Percentiles rank a stretch among this genome's conserved stretches.
Evolutionary conservation across 1,140 invertebrate species (phyloP).

Genomic region (Parasteatoda tepidariorum): DNA sequence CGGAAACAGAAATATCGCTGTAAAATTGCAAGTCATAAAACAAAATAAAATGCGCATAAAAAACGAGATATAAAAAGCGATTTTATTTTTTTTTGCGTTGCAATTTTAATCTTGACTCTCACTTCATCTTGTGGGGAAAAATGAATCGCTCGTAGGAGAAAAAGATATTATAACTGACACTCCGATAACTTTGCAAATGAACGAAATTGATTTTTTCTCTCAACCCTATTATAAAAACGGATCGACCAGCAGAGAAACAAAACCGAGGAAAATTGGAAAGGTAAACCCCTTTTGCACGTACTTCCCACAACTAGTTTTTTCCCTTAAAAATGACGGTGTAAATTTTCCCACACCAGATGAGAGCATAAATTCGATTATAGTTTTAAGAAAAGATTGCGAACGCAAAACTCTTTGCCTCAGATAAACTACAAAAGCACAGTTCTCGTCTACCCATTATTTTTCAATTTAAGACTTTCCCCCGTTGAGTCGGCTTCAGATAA

Average conservation of each 20-base stretch:
- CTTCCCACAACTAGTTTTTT: too few species aligned
- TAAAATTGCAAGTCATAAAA: too few species aligned
- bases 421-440: constrained; percentile 9
- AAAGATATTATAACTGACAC: constrained; percentile 5
- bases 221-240: constrained; percentile 1
- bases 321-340: constrained; percentile 12
- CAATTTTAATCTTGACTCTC: too few species aligned
- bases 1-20: too few species aligned
- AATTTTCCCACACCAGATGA: constrained; percentile 30
- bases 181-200: constrained; percentile 9
- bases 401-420: neutral
- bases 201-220: neutral
- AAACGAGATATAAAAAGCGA: too few species aligned
- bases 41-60: too few species aligned
- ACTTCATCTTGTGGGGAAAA: too few species aligned
- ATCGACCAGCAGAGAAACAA: neutral
- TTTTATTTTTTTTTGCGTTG: too few species aligned
- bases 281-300: too few species aligned
- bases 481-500: neutral
- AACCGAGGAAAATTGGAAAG: neutral
- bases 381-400: constrained; percentile 14
- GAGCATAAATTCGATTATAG: constrained; percentile 38
- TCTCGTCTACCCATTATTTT: constrained; percentile 49
- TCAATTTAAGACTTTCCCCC: constrained; percentile 45
- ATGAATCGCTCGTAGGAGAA: neutral